These are phyloP conservation scores for Drosophila pseudoobscura DNA, from an alignment of 1,140 invertebrate species.

Conservation along the genomic window DNA sequence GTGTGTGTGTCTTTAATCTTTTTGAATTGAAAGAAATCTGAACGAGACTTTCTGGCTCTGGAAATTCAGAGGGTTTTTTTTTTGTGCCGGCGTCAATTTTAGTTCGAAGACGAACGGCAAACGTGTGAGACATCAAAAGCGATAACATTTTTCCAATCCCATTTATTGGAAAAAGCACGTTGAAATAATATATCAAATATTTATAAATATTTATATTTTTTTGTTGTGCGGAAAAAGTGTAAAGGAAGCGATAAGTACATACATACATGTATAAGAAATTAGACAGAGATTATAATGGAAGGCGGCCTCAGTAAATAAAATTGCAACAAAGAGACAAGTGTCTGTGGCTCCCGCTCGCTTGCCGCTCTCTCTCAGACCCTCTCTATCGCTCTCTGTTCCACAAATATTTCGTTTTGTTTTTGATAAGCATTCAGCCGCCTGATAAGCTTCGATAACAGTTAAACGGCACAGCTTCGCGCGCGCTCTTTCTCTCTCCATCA, in stretches of 20 bases:
- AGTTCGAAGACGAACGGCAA: slow-evolving; percentile 52
- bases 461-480: neutral
- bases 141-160: slow-evolving; percentile 7
- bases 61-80: slow-evolving; percentile 25
- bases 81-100: slow-evolving; percentile 49
- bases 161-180: neutral
- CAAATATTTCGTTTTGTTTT: slow-evolving; percentile 14
- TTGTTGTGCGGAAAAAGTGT: no score
- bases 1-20: slow-evolving; percentile 63
- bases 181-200: no score
- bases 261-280: no score
- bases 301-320: slow-evolving; percentile 18
- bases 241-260: no score
- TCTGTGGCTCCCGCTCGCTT: neutral
- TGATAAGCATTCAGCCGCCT: slow-evolving; percentile 15
- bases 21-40: slow-evolving; percentile 79
- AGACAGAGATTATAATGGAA: slow-evolving; percentile 1
- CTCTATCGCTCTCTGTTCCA: slow-evolving; percentile 2
- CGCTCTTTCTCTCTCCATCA: neutral
- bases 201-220: no score
- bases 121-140: slow-evolving; percentile 32
- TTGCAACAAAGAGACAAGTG: slow-evolving; percentile 24
- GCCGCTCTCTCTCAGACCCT: neutral
- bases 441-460: slow-evolving; percentile 37
- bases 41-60: slow-evolving; percentile 45